These are phyloP conservation scores for Rhopalosiphum padi DNA, from an alignment of 1,140 invertebrate species.

Conservation along the genomic window DNA sequence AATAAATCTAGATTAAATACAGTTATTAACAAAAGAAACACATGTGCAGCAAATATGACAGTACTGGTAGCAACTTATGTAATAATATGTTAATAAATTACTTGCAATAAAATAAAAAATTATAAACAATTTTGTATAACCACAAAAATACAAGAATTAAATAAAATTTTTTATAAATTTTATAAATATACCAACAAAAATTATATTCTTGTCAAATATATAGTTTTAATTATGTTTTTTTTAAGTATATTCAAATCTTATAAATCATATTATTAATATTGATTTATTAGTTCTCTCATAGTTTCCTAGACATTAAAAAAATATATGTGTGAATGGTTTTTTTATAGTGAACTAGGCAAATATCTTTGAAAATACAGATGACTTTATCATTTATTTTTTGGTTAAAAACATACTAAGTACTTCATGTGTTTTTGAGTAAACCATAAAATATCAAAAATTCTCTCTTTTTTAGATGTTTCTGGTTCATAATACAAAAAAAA, in stretches of 20 bases:
- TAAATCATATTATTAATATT: background rate
- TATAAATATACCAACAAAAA: background rate
- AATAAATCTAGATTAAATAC: background rate
- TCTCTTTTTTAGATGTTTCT: too few relatives aligned
- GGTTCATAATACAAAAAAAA: background rate
- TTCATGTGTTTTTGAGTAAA: too few relatives aligned
- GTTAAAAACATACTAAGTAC: too few relatives aligned
- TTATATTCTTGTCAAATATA: too few relatives aligned
- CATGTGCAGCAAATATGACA: background rate
- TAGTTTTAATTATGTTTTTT: background rate
- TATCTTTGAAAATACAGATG: background rate
- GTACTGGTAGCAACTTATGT: background rate
- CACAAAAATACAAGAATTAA: background rate
- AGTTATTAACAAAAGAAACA: background rate
- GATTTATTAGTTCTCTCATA: background rate
- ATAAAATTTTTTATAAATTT: background rate
- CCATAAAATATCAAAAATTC: too few relatives aligned
- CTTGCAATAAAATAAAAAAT: background rate
- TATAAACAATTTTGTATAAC: background rate
- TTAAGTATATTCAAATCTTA: background rate
- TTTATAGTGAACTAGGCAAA: background rate
- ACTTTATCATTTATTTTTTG: background rate
- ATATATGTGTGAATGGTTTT: background rate
- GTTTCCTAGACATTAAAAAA: background rate
- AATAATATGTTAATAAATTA: constrained; percentile 9